Evolutionary conservation across 1,140 invertebrate species (phyloP), one percentile per base, ranked within the genome.

Genomic region (Dinoponera quadriceps): DNA sequence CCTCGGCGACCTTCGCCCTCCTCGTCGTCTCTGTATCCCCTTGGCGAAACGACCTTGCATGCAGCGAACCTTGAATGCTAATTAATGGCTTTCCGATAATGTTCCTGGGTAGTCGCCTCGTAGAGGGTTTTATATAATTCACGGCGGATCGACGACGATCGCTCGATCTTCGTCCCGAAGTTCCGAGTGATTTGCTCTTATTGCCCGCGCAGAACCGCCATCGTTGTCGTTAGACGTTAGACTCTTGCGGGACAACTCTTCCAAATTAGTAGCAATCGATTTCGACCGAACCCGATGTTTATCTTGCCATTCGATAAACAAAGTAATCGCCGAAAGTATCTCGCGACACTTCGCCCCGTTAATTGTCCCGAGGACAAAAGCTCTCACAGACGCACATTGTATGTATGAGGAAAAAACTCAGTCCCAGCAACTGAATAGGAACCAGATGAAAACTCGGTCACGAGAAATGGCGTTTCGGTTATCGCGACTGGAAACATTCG

Each of bases 21-120:
- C n/a, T n/a, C 38, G 38, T 44, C 38, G 25, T 33, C 49, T n/a
- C 49, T n/a, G 33, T 80, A 69, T 57, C 25, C 75, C 20, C 66
- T 71, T 71, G 51, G 75, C 65, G 38, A 80, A 55, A 80, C 75
- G 75, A 71, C 75, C 65, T 71, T 80, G 75, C 65, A 80, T 20
- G 65, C 75, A 71, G 18, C n/a, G 75, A 80, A 80, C 75, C 75
- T 80, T 80, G 65, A 80, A 80, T 80, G 75, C 75, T 80, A 80
- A 80, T 80, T 80, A 80, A 80, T 80, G 75, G n/a, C 65, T 80
- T 71, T 71, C 65, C 75, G 51, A 80, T 80, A 80, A 80, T 80
- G 65, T 71, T 54, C 33, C 51, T 44, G 22, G 33, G 33, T 22
- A 33, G 13, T n/a, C 27, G 22, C 33, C 48, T 14, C n/a, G 4